Percentiles rank a stretch among this genome's conserved stretches.
Evolutionary conservation across 2,888 invertebrate species (phyloP).

Genomic region (Meiosimyza decipiens): DNA sequence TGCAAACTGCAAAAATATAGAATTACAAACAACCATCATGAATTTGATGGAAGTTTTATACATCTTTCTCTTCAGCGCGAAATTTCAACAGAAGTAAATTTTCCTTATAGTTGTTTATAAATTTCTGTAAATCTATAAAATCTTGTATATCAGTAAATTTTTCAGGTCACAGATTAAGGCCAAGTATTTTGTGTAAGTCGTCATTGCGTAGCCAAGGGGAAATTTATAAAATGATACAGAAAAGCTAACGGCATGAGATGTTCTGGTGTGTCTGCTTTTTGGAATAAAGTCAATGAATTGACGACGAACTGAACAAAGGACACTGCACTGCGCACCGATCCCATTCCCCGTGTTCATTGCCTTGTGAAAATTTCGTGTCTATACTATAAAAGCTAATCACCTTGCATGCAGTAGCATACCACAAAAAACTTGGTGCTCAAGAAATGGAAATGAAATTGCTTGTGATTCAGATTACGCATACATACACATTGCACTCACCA

Average conservation of each 20-base stretch:
- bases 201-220: no score
- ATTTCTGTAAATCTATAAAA: no score
- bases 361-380: constrained; percentile 13
- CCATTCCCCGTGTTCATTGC: neutral
- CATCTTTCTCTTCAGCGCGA: neutral
- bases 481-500: neutral
- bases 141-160: no score
- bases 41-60: neutral
- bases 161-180: no score
- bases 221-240: no score
- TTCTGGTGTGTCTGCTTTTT: no score
- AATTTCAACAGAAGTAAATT: no score
- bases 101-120: no score
- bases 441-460: neutral
- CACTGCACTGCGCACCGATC: neutral
- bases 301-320: neutral
- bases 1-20: neutral
- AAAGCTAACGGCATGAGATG: no score
- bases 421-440: neutral
- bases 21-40: neutral
- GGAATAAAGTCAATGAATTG: no score
- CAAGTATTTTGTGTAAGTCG: no score
- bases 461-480: constrained; percentile 24
- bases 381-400: constrained; percentile 25
- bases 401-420: neutral